Evolutionary conservation across 1,140 invertebrate species (phyloP).

Genomic region (Galleria mellonella): DNA sequence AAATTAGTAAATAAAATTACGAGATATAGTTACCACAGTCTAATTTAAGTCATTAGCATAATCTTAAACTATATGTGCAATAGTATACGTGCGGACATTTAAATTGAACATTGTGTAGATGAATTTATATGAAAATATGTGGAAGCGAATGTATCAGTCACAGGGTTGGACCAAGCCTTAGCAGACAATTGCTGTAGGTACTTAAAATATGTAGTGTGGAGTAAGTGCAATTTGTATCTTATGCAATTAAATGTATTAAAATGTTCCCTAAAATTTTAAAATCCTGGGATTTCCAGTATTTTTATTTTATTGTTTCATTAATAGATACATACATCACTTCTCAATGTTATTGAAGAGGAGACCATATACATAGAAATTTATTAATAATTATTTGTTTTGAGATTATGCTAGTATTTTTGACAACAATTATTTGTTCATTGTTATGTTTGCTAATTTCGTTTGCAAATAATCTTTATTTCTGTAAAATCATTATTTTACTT

Average conservation of each 20-base stretch:
- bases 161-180: slow-evolving; percentile 41
- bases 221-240: slow-evolving; percentile 20
- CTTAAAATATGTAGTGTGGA: slow-evolving; percentile 18
- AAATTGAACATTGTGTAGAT: slow-evolving; percentile 19
- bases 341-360: background rate
- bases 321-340: slow-evolving; percentile 1
- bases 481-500: slow-evolving; percentile 47
- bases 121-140: slow-evolving; percentile 14
- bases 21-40: slow-evolving; percentile 60
- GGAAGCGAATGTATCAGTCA: slow-evolving; percentile 23
- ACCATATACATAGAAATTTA: too few relatives aligned
- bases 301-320: background rate
- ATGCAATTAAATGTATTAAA: slow-evolving; percentile 8
- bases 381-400: slow-evolving; percentile 26
- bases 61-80: slow-evolving; percentile 63
- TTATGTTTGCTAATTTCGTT: slow-evolving; percentile 65
- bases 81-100: slow-evolving; percentile 53
- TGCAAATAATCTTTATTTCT: slow-evolving; percentile 48
- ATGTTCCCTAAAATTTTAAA: background rate
- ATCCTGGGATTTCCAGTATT: background rate
- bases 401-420: slow-evolving; percentile 54
- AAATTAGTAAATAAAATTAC: slow-evolving; percentile 26
- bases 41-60: slow-evolving; percentile 57
- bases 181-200: slow-evolving; percentile 21
- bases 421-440: slow-evolving; percentile 51